Conservation (phyloP, 2,797 vertebrate species). For the Kryptopterus vitreolus region DNA sequence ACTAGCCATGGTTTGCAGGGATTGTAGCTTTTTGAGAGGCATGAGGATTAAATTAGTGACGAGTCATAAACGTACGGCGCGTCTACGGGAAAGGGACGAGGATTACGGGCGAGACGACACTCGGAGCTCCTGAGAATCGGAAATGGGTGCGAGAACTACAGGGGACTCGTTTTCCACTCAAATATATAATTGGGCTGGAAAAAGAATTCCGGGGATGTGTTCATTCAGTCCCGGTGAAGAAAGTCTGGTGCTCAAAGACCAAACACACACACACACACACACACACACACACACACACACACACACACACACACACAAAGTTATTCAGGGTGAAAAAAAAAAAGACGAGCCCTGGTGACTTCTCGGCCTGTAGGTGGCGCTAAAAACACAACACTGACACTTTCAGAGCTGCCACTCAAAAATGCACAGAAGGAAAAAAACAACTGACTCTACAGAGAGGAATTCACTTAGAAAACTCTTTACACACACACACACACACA, state of each 20-base stretch:
- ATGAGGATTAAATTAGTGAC: not conserved
- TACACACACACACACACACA: slow-evolving; percentile 3
- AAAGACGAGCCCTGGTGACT: not conserved
- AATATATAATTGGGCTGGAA: not conserved
- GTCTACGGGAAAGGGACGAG: not conserved
- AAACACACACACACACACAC: slow-evolving; percentile 7
- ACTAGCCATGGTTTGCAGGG: not conserved
- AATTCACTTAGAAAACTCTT: slow-evolving; percentile 60
- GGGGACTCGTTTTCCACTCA: not conserved
- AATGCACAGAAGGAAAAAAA: slow-evolving; percentile 10
- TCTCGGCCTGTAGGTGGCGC: slow-evolving; percentile 21
- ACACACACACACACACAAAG: not conserved
- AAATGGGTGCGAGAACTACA: no score
- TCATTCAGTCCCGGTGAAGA: not conserved
- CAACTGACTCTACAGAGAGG: slow-evolving; percentile 35
- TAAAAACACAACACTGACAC: slow-evolving; percentile 1
- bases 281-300: slow-evolving; percentile 4
- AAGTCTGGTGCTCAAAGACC: not conserved
- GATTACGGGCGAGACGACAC: no score
- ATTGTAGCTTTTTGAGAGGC: not conserved
- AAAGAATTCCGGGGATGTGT: no score
- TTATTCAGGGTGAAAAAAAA: not conserved
- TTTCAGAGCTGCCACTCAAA: slow-evolving; percentile 2
- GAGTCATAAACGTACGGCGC: not conserved
- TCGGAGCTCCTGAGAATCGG: not conserved